A percentile compares a stretch with the other conserved stretches of the same genome.
phyloP scores from a whole-genome alignment of 2,113 vertebrate species.

The Reinhardtius hippoglossoides region DNA sequence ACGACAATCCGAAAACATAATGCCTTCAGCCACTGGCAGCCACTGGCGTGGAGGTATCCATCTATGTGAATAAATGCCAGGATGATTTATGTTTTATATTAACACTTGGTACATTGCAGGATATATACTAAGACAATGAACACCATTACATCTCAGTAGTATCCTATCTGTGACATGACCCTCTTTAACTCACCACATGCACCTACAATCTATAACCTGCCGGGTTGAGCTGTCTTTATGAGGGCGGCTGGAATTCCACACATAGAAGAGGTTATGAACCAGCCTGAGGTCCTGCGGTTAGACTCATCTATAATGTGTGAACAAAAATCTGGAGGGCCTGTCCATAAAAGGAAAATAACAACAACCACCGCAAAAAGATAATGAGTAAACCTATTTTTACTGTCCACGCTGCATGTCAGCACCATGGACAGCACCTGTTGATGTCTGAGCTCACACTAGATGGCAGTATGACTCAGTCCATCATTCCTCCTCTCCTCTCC shows the following conservation, averaged over 20 bases:
- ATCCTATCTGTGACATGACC: constrained; percentile 4
- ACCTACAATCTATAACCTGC: constrained; percentile 50
- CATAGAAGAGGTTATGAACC: constrained; percentile 7
- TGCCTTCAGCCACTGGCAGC: too few relatives aligned
- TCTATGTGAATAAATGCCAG: too few relatives aligned
- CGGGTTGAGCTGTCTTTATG: constrained; percentile 7
- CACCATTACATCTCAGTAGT: not conserved
- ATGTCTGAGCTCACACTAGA: constrained; percentile 67
- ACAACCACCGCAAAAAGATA: not conserved
- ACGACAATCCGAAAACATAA: too few relatives aligned
- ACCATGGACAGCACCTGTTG: constrained; percentile 44
- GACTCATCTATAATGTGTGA: not conserved
- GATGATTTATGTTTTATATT: too few relatives aligned
- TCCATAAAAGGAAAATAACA: not conserved
- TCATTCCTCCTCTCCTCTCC: not conserved
- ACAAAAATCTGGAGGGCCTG: not conserved
- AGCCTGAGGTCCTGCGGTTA: constrained; percentile 1
- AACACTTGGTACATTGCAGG: too few relatives aligned
- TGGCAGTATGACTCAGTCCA: constrained; percentile 79
- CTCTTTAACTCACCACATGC: constrained; percentile 24
- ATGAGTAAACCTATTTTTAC: not conserved
- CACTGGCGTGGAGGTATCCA: too few relatives aligned
- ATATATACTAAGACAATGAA: not conserved
- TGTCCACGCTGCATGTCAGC: constrained; percentile 8
- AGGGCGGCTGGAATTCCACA: constrained; percentile 27